phyloP scores from a whole-genome alignment of 1,140 invertebrate genomes.

The Lerema accius region DNA sequence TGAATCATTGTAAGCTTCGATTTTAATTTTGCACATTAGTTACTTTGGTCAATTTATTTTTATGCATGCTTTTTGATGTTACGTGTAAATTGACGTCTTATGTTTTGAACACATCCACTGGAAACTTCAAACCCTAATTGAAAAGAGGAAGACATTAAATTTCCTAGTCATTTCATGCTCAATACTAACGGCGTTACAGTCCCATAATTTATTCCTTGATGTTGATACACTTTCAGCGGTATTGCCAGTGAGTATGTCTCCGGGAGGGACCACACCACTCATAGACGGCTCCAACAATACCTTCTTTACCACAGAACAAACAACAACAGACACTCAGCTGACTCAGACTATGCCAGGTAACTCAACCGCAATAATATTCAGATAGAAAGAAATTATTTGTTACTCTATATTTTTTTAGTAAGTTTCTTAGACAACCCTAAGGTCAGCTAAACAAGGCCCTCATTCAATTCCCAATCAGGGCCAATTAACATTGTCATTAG shows the following conservation, averaged over 20 bases:
- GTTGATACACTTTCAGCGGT: constrained; percentile 58
- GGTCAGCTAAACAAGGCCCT: no score
- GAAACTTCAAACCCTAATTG: no score
- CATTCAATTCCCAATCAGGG: no score
- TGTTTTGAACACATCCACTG: no score
- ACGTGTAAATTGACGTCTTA: background rate
- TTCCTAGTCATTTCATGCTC: no score
- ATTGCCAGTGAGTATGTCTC: constrained; percentile 74
- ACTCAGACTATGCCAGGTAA: constrained; percentile 71
- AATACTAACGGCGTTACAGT: background rate
- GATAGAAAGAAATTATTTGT: no score
- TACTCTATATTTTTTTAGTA: no score
- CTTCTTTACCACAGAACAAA: constrained; percentile 69
- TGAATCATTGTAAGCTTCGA: constrained; percentile 86
- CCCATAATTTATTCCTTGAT: no score
- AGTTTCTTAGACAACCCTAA: no score
- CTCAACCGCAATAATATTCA: no score
- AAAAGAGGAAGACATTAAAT: no score
- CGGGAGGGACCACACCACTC: constrained; percentile 68
- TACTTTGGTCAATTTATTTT: constrained; percentile 51
- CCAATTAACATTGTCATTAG: no score
- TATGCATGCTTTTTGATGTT: constrained; percentile 38
- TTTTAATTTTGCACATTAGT: constrained; percentile 77
- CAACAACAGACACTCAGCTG: constrained; percentile 66
- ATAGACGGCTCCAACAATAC: constrained; percentile 62